These are phyloP conservation scores for Leptinotarsa haldemani DNA, from an alignment of 2,888 invertebrate genomes.

Conservation along the genomic window DNA sequence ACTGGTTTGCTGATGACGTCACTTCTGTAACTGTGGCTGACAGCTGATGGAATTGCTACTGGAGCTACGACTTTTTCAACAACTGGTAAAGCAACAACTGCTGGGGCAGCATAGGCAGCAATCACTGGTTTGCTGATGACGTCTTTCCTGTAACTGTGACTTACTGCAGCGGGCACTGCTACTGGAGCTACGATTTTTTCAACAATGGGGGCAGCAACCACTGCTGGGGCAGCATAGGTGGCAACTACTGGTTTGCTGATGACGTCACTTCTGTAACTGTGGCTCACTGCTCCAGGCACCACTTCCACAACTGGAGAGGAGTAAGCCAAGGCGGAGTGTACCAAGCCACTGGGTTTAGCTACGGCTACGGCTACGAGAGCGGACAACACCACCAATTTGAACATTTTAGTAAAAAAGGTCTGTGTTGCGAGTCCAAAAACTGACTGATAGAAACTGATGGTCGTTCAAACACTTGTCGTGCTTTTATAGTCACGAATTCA, in stretches of 20 bases:
- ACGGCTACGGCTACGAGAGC: conserved; percentile 71
- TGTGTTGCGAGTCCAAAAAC: conserved; percentile 41
- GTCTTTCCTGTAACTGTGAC: conserved; percentile 49
- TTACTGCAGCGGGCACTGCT: conserved; percentile 22
- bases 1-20: conserved; percentile 49
- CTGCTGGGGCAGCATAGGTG: conserved; percentile 36
- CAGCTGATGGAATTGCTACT: conserved; percentile 25
- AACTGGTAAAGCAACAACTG: conserved; percentile 40
- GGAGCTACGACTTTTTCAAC: conserved; percentile 2
- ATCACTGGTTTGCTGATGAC: conserved; percentile 49
- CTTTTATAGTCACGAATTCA: not conserved
- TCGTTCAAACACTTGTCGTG: not conserved
- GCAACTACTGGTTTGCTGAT: conserved; percentile 49
- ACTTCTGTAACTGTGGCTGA: conserved; percentile 47
- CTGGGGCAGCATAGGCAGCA: conserved; percentile 54
- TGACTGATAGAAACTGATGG: conserved; percentile 41
- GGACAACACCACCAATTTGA: conserved; percentile 65
- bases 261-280: conserved; percentile 50
- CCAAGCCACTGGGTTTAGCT: conserved; percentile 63
- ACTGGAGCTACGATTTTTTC: conserved; percentile 14
- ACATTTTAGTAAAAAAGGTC: conserved; percentile 52
- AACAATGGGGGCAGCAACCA: conserved; percentile 17
- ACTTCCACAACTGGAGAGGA: conserved; percentile 29
- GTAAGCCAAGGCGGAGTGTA: conserved; percentile 9
- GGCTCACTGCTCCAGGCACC: conserved; percentile 48